Evolutionary conservation across 2,797 vertebrate genomes (phyloP).

Genomic region (Eulemur albifrons): DNA sequence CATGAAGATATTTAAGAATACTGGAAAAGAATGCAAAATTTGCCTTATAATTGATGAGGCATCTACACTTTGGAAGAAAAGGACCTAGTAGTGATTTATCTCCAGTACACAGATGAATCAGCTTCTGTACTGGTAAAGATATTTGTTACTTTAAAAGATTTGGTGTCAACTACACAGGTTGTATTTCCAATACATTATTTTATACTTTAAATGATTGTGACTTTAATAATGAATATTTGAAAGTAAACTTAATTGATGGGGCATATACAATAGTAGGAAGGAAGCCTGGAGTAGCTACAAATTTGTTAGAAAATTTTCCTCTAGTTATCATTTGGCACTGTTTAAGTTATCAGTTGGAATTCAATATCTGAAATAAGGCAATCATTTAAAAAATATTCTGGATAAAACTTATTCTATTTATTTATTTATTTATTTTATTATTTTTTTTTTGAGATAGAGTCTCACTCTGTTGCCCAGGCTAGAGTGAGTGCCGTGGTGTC

Average conservation of each 20-base stretch:
- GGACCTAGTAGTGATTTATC: background rate
- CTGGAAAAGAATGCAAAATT: background rate
- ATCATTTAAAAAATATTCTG: background rate
- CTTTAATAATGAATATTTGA: constrained; percentile 22
- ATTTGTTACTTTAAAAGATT: constrained; percentile 19
- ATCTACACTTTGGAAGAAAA: background rate
- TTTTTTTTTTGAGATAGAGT: no score
- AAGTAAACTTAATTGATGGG: constrained; percentile 24
- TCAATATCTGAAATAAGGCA: constrained; percentile 30
- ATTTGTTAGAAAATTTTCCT: constrained; percentile 33
- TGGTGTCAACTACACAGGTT: background rate
- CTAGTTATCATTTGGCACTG: background rate
- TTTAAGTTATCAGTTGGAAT: background rate
- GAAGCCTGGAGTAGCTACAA: background rate
- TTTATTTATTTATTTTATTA: no score
- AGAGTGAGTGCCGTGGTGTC: no score
- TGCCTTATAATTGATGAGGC: background rate
- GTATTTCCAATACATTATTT: constrained; percentile 1
- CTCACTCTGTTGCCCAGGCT: no score
- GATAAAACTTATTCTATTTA: background rate
- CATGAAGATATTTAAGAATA: background rate
- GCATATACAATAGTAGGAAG: background rate
- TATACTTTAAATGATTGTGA: background rate
- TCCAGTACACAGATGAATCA: background rate
- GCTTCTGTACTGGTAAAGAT: background rate